Evolutionary conservation across 1,140 invertebrate genomes (phyloP), one percentile per base, ranked within the genome.

Genomic region (Panagrolaimus sp.): DNA sequence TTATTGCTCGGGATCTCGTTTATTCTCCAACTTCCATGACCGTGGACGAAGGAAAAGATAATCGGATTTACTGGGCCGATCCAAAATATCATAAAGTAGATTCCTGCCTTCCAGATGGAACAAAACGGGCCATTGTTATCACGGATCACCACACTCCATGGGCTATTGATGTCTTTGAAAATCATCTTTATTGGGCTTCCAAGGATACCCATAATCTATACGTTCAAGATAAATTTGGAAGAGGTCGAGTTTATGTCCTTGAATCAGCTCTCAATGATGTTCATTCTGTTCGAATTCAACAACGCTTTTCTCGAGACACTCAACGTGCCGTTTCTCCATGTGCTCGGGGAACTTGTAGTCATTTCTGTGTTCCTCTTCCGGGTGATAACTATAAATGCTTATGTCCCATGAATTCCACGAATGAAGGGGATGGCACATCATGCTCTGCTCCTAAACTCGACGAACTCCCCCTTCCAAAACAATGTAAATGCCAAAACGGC

Each of bases 61-160:
- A 84, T 24, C 76, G 84, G 32, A 69, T 86, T 28, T 86, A 83
- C 70, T 86, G 86, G 86, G 83, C 85, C 43, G 86, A 86, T 79
- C 85, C 85, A 14, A 86, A 86, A 71, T 78, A 82, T 8, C 83
- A 85, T 71, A 80, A 70, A 43, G 84, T 86, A 38, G 83, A 78
- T 17, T 82, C 82, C 7, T 74, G 78, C 12, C 71, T 85, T 47
- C 72, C 83, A 24, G 81, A 86, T 73, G 86, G 85, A 17, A 68
- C 52, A 0, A 73, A 83, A 66, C 65, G 75, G 0, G 44, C 70
- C 15, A 76, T 77, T 38, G 77, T 86, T 46, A 77, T 84, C 6
- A 68, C 68, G 15, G 76, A 83, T 44, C 77, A 84, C 12, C 70
- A 78, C 9, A 83, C 73, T 17, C 80, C 80, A 8, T 83, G 68